These are phyloP conservation scores for Lagorchestes hirsutus DNA, from an alignment of 2,797 vertebrate species.

Conservation along the genomic window DNA sequence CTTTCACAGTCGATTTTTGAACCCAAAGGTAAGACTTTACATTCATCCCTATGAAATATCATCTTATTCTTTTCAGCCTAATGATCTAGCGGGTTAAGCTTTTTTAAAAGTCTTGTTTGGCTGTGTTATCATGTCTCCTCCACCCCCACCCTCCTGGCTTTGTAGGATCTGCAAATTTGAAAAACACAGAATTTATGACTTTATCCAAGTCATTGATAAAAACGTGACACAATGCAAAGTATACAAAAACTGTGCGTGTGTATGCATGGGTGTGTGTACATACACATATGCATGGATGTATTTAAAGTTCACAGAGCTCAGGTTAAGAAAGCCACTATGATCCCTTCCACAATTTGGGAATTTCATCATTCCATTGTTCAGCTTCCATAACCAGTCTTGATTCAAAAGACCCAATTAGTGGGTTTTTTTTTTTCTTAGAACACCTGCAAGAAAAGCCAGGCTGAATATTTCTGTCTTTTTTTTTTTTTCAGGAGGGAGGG, in stretches of 20 bases:
- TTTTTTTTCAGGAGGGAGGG: not conserved
- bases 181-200: not conserved
- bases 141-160: not conserved
- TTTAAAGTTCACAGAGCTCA: not conserved
- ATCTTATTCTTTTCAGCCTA: not conserved
- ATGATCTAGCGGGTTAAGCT: not conserved
- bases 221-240: not conserved
- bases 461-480: not conserved
- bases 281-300: not conserved
- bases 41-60: not conserved
- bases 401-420: conserved; percentile 46
- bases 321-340: not conserved
- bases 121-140: not conserved
- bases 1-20: not conserved
- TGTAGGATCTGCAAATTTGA: not conserved
- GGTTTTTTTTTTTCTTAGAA: conserved; percentile 67
- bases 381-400: conserved; percentile 24
- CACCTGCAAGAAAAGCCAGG: conserved; percentile 58
- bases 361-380: not conserved
- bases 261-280: not conserved
- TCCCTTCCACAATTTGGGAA: not conserved
- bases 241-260: not conserved
- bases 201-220: not conserved
- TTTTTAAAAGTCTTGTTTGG: not conserved
- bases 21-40: not conserved